These are phyloP conservation scores for Penelope pileata DNA, from an alignment of 2,113 vertebrate species.

Conservation along the genomic window DNA sequence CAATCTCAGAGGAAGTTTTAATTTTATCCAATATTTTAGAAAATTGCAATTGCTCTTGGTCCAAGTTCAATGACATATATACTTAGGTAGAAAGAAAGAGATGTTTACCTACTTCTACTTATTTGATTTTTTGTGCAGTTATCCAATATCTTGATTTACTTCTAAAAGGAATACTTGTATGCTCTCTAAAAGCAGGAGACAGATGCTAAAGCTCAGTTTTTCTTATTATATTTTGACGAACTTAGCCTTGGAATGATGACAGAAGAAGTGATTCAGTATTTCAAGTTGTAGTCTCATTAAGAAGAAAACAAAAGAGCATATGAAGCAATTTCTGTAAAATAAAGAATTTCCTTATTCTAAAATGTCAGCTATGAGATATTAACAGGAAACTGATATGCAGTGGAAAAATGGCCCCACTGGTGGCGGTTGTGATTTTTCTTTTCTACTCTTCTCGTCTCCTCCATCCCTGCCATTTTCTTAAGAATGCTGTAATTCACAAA, in stretches of 20 bases:
- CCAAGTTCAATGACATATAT: neutral
- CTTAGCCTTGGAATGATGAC: neutral
- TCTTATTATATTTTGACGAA: neutral
- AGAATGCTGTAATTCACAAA: neutral
- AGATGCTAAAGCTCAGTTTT: neutral
- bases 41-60: neutral
- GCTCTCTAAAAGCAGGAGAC: neutral
- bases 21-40: neutral
- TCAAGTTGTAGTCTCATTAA: neutral
- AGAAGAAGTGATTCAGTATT: neutral
- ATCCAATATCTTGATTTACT: neutral
- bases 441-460: neutral
- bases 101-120: neutral
- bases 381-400: neutral
- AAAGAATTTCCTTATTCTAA: neutral
- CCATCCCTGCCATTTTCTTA: neutral
- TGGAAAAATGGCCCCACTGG: neutral
- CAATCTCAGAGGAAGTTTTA: neutral
- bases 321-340: neutral
- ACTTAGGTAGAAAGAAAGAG: neutral
- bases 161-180: neutral
- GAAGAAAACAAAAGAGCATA: neutral
- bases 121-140: neutral
- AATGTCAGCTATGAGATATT: neutral
- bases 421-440: neutral